phyloP scores from a whole-genome alignment of 2,888 invertebrate genomes.

The Auanema sp. region DNA sequence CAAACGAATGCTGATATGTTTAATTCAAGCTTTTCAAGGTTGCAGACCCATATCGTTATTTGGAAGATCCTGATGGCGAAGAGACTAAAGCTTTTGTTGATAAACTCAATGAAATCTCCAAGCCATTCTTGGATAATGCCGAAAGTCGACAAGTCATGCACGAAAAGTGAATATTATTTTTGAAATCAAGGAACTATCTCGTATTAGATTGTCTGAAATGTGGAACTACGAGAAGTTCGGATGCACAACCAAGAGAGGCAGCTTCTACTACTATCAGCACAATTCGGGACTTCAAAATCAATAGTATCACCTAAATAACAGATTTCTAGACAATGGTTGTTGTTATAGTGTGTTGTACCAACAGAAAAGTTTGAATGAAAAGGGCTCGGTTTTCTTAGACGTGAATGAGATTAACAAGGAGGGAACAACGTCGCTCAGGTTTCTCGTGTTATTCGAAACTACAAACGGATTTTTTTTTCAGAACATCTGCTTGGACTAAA shows the following conservation, averaged over 20 bases:
- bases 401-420: conserved; percentile 88
- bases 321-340: too few relatives aligned
- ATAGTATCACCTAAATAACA: conserved; percentile 72
- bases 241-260: conserved; percentile 80
- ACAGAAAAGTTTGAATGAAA: conserved; percentile 78
- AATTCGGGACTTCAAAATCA: conserved; percentile 97
- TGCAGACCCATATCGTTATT: conserved; percentile 73
- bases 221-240: conserved; percentile 97
- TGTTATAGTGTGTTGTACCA: conserved; percentile 84
- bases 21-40: conserved; percentile 8
- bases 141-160: conserved; percentile 77
- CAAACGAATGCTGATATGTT: too few relatives aligned
- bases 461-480: conserved; percentile 13
- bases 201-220: conserved; percentile 76
- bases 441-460: not conserved
- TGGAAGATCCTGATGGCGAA: conserved; percentile 89
- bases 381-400: conserved; percentile 82
- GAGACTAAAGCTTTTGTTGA: conserved; percentile 89
- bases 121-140: conserved; percentile 81
- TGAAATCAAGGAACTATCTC: not conserved
- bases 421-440: conserved; percentile 80
- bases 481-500: conserved; percentile 79
- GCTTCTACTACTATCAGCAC: conserved; percentile 85
- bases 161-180: conserved; percentile 66
- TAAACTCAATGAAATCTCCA: conserved; percentile 83